A percentile compares a stretch with the other conserved stretches of the same genome.
These are phyloP conservation scores for Remorina albescens DNA, from an alignment of 2,797 vertebrate genomes.

Conservation along the genomic window DNA sequence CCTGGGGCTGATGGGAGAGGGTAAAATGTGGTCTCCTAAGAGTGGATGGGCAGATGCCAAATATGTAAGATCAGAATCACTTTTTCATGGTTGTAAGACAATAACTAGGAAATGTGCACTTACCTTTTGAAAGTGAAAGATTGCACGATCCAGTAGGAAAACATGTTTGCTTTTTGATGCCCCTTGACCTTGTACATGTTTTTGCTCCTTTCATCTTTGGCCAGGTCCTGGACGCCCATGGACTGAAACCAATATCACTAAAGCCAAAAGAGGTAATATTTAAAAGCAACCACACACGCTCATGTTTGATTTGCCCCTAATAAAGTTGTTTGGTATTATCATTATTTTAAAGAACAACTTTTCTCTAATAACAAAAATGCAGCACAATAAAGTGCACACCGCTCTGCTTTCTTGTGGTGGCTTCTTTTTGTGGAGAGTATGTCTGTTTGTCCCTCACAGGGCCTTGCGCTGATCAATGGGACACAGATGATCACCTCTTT, in stretches of 20 bases:
- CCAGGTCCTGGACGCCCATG: conserved; percentile 96
- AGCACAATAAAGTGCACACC: neutral
- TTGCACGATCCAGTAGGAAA: conserved; percentile 49
- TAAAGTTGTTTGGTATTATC: no score
- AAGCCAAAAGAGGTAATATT: conserved; percentile 96
- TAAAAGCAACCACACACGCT: conserved; percentile 37
- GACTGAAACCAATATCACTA: conserved; percentile 92
- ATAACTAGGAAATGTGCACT: conserved; percentile 33
- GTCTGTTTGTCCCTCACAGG: conserved; percentile 78
- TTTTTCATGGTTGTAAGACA: conserved; percentile 22
- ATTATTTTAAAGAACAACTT: no score
- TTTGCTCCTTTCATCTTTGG: conserved; percentile 61
- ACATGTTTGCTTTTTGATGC: conserved; percentile 77
- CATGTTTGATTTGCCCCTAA: conserved; percentile 31
- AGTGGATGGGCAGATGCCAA: conserved; percentile 99
- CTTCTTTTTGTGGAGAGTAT: neutral
- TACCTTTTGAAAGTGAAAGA: conserved; percentile 48
- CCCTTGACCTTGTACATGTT: conserved; percentile 65
- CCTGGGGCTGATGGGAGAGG: conserved; percentile 97
- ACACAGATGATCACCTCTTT: conserved; percentile 99
- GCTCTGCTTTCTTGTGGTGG: neutral
- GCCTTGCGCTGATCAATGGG: conserved; percentile 96
- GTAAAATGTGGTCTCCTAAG: conserved; percentile 99
- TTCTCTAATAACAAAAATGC: neutral
- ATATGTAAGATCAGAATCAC: conserved; percentile 89